Base-by-base conservation (phyloP, 2,113 vertebrate species). In the Salvelinus alpinus region DNA sequence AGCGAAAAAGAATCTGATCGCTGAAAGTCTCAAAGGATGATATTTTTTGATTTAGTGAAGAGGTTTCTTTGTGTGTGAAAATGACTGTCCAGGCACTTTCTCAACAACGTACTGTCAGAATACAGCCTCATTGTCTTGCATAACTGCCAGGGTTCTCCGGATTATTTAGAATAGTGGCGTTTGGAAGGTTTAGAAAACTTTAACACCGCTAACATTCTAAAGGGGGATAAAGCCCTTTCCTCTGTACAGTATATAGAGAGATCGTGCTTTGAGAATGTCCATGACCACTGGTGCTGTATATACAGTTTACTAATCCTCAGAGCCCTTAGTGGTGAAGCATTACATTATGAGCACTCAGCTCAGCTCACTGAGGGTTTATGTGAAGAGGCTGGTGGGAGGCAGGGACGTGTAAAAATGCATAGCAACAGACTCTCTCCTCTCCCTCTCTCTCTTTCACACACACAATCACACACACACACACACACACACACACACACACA, bases 401-500 rank as follows among this genome's bases (percentile, higher is more conserved):
- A 62, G 65, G 29, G 90, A 90, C 75, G 69, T 92, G 83, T 85
- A 90, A 86, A 89, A 90, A 89, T 87, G 89, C 91, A 92, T 92
- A 88, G 91, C 91, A 90, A 92, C 91, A 89, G 91, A 82, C 81
- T 88, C 83, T 73, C 72, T 54, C 67, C 47, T 73, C 71, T 70
- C 72, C 11, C 16, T 18, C 62, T 24, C 60, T 24, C 62, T 22
- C 29, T 54, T 5, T 20, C 62, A 29, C 60, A 74, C 60, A 47
- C 31, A 68, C 69, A 80, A 25, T 25, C 78, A 71, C 75, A 85
- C 85, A 79, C 79, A 54, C 48, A 9, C 47, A 1, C n/a, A 80
- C 25, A 18, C 54, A 29, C 68, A 27, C 27, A 27, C 27, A 27
- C 27, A 27, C 27, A 27, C 27, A 27, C 25, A 18, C 57, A 29